Conservation (phyloP, 2,797 vertebrate species). For the Tarsius wallacei region DNA sequence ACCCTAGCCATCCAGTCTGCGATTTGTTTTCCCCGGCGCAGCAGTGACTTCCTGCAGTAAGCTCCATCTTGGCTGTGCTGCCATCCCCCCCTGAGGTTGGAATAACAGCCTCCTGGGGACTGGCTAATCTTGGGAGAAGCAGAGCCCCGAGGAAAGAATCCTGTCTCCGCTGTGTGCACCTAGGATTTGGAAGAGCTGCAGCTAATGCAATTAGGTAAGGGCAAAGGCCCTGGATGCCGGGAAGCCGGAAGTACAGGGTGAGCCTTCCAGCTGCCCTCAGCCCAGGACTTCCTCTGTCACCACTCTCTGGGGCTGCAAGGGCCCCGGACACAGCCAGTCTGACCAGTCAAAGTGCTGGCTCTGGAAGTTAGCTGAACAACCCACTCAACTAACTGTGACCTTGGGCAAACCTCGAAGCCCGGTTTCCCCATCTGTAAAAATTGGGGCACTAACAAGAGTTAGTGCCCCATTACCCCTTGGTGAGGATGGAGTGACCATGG, state of each 20-base stretch:
- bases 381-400: neutral
- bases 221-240: neutral
- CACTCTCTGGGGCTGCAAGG: neutral
- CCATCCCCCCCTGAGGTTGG: slow-evolving; percentile 30
- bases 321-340: neutral
- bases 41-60: neutral
- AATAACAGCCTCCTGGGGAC: slow-evolving; percentile 81
- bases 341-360: neutral
- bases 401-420: neutral
- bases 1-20: neutral
- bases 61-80: slow-evolving; percentile 10
- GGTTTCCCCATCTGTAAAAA: neutral
- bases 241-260: neutral
- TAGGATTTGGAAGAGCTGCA: slow-evolving; percentile 27
- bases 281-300: neutral
- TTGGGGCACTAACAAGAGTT: neutral
- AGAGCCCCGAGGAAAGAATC: slow-evolving; percentile 83
- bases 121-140: slow-evolving; percentile 76
- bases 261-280: neutral
- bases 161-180: slow-evolving; percentile 69
- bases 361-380: neutral
- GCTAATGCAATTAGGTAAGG: neutral
- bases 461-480: neutral
- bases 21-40: neutral
- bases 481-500: neutral